Percentiles rank a stretch among this genome's conserved stretches.
These are phyloP conservation scores for Chrysochloris asiatica DNA, from an alignment of 2,113 vertebrate species.

Conservation along the genomic window DNA sequence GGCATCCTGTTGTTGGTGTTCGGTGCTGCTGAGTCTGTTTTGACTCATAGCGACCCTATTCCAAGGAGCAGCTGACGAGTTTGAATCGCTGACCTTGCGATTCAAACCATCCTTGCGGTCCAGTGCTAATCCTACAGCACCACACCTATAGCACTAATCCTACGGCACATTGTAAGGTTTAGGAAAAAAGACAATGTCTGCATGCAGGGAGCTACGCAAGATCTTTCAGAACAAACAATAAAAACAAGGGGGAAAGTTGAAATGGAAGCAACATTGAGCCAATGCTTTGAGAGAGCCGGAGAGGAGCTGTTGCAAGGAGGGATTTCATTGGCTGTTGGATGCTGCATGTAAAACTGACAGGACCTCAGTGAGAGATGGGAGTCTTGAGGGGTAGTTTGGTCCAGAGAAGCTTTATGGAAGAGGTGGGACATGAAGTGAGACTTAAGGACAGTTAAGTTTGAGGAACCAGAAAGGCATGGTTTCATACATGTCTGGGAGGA, in stretches of 20 bases:
- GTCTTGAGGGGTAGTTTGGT: neutral
- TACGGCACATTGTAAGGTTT: neutral
- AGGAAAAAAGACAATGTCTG: neutral
- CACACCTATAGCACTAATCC: too few relatives aligned
- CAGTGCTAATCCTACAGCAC: too few relatives aligned
- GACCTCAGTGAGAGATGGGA: neutral
- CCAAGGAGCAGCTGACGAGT: too few relatives aligned
- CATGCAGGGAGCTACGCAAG: neutral
- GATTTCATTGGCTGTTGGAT: neutral
- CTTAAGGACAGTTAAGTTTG: neutral
- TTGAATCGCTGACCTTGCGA: too few relatives aligned
- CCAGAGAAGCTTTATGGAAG: neutral
- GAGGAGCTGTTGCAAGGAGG: neutral
- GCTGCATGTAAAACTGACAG: neutral
- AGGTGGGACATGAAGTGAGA: neutral
- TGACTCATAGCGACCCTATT: too few relatives aligned
- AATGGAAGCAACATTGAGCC: neutral
- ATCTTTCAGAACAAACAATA: neutral
- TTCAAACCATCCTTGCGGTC: too few relatives aligned
- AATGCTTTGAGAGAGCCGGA: neutral
- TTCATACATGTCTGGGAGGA: neutral
- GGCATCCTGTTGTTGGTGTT: too few relatives aligned
- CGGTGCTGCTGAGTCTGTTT: too few relatives aligned
- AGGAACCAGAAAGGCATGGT: neutral
- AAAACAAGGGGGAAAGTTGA: neutral